phyloP scores from a whole-genome alignment of 2,113 vertebrate genomes.

The human region GRCh38 chr9:102440001-102440500 shows the following conservation, averaged over 20 bases:
- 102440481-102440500: not conserved
- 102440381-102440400: not conserved
- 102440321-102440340: not conserved
- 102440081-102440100: not conserved
- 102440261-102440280: not conserved
- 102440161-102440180: not conserved
- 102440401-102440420: constrained; percentile 14
- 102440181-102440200: not conserved
- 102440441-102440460: not conserved
- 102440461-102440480: not conserved
- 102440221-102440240: not conserved
- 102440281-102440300: not conserved
- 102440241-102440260: not conserved
- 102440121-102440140: not conserved
- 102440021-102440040: not conserved
- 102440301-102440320: not conserved
- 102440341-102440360: constrained; percentile 64
- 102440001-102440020: not conserved
- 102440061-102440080: not conserved
- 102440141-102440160: not conserved
- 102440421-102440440: not conserved
- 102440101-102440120: not conserved
- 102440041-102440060: not conserved
- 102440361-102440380: constrained; percentile 57
- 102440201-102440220: not conserved